phyloP scores from a whole-genome alignment of 2,113 vertebrate species.

The Podiceps cristatus region DNA sequence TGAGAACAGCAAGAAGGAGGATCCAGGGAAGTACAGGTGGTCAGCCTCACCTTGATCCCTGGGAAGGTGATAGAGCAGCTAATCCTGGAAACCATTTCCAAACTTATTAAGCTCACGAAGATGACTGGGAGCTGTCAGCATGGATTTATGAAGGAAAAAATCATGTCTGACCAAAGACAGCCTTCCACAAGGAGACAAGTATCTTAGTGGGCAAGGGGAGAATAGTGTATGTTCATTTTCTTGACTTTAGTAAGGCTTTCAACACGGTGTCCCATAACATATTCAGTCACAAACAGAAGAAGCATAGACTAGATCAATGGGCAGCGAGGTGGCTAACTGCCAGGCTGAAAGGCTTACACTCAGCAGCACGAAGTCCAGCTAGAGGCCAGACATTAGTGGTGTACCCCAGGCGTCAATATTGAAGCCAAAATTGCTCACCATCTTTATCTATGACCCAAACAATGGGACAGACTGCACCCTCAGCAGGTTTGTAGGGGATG shows the following conservation, averaged over 20 bases:
- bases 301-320: neutral
- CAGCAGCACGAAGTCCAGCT: neutral
- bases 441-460: neutral
- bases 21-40: neutral
- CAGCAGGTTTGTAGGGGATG: neutral
- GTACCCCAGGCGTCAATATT: rapidly evolving
- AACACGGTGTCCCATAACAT: neutral
- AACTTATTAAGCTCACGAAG: neutral
- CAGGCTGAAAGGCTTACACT: neutral
- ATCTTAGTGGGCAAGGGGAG: neutral
- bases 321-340: neutral
- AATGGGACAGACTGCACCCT: neutral
- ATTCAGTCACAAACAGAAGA: neutral
- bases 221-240: neutral
- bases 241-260: neutral
- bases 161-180: neutral
- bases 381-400: neutral
- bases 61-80: neutral
- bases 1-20: neutral
- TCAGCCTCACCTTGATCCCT: neutral
- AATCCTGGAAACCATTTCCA: neutral
- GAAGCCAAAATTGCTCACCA: neutral
- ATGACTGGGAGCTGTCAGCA: neutral
- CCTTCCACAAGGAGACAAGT: neutral
- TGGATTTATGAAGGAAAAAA: neutral